Base-by-base conservation (phyloP, 2,888 invertebrate genomes). In the Cinara cedri region DNA sequence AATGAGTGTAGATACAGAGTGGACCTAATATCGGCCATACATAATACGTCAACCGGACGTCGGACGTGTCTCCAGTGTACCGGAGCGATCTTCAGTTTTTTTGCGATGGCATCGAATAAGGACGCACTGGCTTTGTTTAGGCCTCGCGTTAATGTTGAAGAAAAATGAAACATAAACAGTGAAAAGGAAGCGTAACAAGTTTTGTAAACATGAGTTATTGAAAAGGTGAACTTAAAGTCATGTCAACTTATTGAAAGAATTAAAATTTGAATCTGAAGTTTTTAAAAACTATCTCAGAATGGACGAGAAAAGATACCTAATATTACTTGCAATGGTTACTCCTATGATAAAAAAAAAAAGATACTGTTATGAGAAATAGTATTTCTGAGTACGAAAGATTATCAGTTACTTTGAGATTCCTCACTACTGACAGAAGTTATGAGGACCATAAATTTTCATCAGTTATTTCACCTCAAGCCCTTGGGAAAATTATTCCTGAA, bases 401-500 rank as follows among this genome's bases (percentile, higher is more conserved):
- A 49, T 21, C 68, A 19, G 75, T 70, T 55, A 82, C 82, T 21
- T 51, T 82, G 21, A 57, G 81, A 54, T 82, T 76, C 55, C 72
- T 81, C 42, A 76, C 80, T 55, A 81, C 80, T 21, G 81, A 82
- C 3, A 81, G 82, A 60, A 75, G 63, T 54, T 71, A 74, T 44
- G 81, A 81, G 71, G 66, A 80, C 72, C 26, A 81, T 19, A 81
- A 82, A 71, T 82, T 46, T 46, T 26, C 62, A 10, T n/a, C 72
- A 19, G n/a, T 51, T 19, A 72, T 72, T 49, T 72, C 62, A 72
- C 62, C 82, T 26, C 82, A 83, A 81, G 82, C 83, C 24, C 78
- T 83, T 49, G 76, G 83, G 51, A 42, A 74, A 44, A 82, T 83
- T 51, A 81, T 83, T 68, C 83, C 83, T 14, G 83, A 83, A 82